Conservation (phyloP, 1,140 invertebrate genomes). For the Drosophila willistoni region DNA sequence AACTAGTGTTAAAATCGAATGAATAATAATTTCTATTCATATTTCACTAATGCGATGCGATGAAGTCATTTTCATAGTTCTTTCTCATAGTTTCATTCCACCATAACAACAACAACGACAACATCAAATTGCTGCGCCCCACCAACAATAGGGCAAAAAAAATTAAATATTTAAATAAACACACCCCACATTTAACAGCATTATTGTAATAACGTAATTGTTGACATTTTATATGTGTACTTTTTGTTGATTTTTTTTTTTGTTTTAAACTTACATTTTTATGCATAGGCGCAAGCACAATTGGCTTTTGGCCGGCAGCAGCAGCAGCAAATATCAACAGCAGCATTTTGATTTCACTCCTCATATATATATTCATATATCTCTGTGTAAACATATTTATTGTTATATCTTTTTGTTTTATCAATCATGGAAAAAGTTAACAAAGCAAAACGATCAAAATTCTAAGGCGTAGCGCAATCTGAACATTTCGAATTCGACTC, state of each 20-base stretch:
- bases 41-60: constrained; percentile 48
- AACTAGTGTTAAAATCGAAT: constrained; percentile 57
- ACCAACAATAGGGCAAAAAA: constrained; percentile 27
- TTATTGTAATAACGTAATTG: constrained; percentile 57
- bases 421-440: constrained; percentile 72
- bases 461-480: constrained; percentile 49
- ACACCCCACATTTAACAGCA: constrained; percentile 40
- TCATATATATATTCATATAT: constrained; percentile 29
- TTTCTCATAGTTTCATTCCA: constrained; percentile 38
- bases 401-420: constrained; percentile 32
- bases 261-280: constrained; percentile 53
- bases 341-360: constrained; percentile 45
- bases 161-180: constrained; percentile 24
- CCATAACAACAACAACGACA: constrained; percentile 1
- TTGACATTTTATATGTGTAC: constrained; percentile 45
- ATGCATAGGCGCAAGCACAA: constrained; percentile 65
- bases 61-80: constrained; percentile 60
- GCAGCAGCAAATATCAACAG: constrained; percentile 35
- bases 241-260: constrained; percentile 27
- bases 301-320: constrained; percentile 45
- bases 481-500: constrained; percentile 61
- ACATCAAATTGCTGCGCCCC: constrained; percentile 51
- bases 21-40: constrained; percentile 54
- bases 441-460: constrained; percentile 77
- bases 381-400: constrained; percentile 11